These are phyloP conservation scores for Drosophila mercatorum DNA, from an alignment of 2,888 invertebrate species.

Conservation along the genomic window DNA sequence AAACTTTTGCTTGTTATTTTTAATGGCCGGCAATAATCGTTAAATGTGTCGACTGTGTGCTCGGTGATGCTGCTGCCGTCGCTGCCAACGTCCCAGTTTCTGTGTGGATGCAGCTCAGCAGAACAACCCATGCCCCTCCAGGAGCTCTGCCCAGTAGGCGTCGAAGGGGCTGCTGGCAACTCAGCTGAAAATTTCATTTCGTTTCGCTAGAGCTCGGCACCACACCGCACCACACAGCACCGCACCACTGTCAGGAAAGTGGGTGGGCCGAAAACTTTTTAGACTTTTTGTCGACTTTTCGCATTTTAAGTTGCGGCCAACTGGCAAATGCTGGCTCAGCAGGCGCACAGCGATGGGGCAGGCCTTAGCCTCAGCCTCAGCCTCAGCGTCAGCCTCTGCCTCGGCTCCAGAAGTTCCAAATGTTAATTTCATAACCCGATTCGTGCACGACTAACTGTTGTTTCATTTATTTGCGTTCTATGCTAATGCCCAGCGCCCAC, in stretches of 20 bases:
- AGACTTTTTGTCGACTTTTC: constrained; percentile 82
- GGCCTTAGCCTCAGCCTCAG: constrained; percentile 6
- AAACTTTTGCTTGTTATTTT: constrained; percentile 85
- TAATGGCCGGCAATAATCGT: constrained; percentile 84
- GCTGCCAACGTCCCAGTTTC: constrained; percentile 39
- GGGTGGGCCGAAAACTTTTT: constrained; percentile 71
- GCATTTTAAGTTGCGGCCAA: constrained; percentile 72
- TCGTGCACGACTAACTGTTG: constrained; percentile 74
- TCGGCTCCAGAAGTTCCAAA: constrained; percentile 44
- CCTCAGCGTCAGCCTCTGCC: constrained; percentile 1
- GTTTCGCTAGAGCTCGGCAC: constrained; percentile 56
- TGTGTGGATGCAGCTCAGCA: constrained; percentile 62
- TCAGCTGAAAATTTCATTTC: constrained; percentile 80
- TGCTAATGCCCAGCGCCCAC: constrained; percentile 72
- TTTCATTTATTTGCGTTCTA: constrained; percentile 79
- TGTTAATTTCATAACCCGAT: constrained; percentile 81
- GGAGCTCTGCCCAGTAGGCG: constrained; percentile 4
- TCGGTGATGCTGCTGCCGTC: constrained; percentile 22
- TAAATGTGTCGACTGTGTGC: constrained; percentile 82
- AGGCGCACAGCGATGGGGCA: constrained; percentile 18
- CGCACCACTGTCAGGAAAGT: constrained; percentile 24
- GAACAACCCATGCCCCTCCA: constrained; percentile 36
- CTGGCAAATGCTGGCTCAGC: constrained; percentile 76
- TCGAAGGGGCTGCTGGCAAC: constrained; percentile 54
- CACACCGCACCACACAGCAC: constrained; percentile 16